phyloP scores from a whole-genome alignment of 2,888 invertebrate species.

The Ormyrus labotus region DNA sequence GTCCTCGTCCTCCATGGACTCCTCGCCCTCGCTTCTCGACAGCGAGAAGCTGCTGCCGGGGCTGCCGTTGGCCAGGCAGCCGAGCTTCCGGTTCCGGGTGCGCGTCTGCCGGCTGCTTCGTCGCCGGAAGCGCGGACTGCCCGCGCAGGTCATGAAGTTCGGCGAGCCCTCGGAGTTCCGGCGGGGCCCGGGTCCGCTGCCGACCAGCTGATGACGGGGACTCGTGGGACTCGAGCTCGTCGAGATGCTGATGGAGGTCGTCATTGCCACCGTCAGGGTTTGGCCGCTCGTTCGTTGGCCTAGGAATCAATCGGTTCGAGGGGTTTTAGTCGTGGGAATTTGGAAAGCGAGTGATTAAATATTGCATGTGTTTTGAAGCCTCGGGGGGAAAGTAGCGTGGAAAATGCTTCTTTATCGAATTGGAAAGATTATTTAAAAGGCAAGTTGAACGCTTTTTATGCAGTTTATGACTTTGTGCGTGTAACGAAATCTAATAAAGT shows the following conservation, averaged over 20 bases:
- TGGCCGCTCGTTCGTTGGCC: conserved; percentile 63
- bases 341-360: background rate
- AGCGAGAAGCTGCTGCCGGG: conserved; percentile 45
- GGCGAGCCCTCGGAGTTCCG: conserved; percentile 73
- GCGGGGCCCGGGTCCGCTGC: conserved; percentile 61
- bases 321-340: conserved; percentile 7
- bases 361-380: no score
- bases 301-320: background rate
- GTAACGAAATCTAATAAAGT: background rate
- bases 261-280: conserved; percentile 64
- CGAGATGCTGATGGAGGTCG: background rate
- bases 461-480: background rate
- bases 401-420: no score
- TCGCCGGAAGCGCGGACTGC: conserved; percentile 70
- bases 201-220: background rate
- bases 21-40: conserved; percentile 67
- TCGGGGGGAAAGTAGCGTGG: no score
- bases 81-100: conserved; percentile 30
- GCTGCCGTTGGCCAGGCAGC: background rate
- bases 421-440: no score
- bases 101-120: conserved; percentile 63
- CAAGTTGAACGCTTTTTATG: no score
- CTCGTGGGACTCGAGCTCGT: conserved; percentile 39
- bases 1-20: conserved; percentile 67
- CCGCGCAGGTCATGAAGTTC: conserved; percentile 71